Evolutionary conservation across 2,888 invertebrate genomes (phyloP).

Genomic region (Acheta domesticus): DNA sequence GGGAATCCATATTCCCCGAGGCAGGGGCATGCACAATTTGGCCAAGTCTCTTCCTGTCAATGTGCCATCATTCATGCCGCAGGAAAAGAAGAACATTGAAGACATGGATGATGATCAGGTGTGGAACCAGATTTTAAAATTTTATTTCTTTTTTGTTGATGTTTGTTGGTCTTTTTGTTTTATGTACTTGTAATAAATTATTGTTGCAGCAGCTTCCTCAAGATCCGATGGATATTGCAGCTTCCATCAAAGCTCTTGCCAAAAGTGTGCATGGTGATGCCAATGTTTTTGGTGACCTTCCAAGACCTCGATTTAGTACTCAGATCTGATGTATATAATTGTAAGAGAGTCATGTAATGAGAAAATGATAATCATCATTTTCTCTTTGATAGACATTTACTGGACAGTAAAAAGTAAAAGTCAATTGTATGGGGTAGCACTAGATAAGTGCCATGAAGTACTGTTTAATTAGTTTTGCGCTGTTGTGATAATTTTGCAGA

Average conservation of each 20-base stretch:
- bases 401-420: neutral
- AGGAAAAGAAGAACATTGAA: conserved; percentile 23
- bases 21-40: conserved; percentile 50
- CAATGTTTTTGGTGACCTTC: conserved; percentile 78
- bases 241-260: conserved; percentile 87
- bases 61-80: conserved; percentile 59
- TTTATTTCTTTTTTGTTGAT: neutral
- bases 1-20: conserved; percentile 56
- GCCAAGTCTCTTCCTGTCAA: conserved; percentile 78
- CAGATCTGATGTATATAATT: conserved; percentile 62
- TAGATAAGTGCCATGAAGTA: neutral
- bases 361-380: neutral
- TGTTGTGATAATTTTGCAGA: neutral
- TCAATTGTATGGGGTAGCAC: neutral
- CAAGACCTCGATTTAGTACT: conserved; percentile 78
- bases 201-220: conserved; percentile 41
- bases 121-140: neutral
- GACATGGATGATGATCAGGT: conserved; percentile 35
- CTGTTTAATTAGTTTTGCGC: conserved; percentile 8
- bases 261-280: conserved; percentile 84
- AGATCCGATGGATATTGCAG: conserved; percentile 77
- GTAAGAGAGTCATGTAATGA: neutral
- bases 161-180: conserved; percentile 35
- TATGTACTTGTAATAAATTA: conserved; percentile 28
- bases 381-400: neutral